Percentiles rank a stretch among this genome's conserved stretches.
These are phyloP conservation scores for Fulica atra DNA, from an alignment of 2,113 vertebrate genomes.

Conservation along the genomic window DNA sequence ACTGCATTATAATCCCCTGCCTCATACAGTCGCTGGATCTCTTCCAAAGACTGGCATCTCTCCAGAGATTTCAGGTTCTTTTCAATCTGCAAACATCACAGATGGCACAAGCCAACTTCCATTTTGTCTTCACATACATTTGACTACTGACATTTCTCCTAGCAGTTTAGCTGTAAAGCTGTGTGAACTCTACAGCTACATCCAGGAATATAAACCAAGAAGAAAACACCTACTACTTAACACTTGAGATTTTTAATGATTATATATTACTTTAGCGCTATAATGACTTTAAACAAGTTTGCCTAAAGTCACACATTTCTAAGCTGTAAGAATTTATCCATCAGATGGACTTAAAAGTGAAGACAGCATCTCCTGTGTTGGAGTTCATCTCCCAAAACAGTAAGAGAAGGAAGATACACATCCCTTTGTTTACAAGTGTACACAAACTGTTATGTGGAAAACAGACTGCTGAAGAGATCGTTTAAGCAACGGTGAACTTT, in stretches of 20 bases:
- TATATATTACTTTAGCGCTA: background rate
- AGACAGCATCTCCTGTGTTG: background rate
- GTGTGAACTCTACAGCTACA: background rate
- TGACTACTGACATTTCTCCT: background rate
- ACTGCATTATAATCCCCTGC: conserved; percentile 89
- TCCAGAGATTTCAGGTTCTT: conserved; percentile 96
- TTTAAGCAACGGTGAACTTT: background rate
- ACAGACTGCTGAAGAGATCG: background rate
- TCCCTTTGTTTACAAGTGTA: background rate
- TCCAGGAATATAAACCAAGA: background rate
- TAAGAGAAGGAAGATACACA: background rate
- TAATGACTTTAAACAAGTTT: background rate
- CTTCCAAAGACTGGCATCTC: conserved; percentile 96
- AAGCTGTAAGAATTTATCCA: background rate
- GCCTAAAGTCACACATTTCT: background rate
- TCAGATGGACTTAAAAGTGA: background rate
- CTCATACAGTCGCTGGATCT: conserved; percentile 94
- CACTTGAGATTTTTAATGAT: background rate
- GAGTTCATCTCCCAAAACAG: background rate
- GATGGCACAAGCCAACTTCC: background rate
- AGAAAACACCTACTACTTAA: background rate
- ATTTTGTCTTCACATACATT: background rate
- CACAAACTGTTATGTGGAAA: background rate
- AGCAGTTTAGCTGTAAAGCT: background rate
- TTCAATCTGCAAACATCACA: conserved; percentile 84